Percentiles rank a stretch among this genome's conserved stretches.
phyloP scores from a whole-genome alignment of 2,113 vertebrate genomes.

The Phalacrocorax aristotelis region DNA sequence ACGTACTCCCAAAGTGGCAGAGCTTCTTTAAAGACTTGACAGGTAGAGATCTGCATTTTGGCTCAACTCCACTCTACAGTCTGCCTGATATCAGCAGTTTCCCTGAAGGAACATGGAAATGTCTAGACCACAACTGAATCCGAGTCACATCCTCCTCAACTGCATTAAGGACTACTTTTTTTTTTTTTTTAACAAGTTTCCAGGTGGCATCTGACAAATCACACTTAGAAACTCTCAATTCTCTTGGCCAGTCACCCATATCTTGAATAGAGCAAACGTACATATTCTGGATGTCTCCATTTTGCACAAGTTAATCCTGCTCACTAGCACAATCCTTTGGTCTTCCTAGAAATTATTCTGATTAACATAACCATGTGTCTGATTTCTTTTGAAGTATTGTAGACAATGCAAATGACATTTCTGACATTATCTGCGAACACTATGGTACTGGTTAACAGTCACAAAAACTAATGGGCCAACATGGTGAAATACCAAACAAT shows the following conservation, averaged over 20 bases:
- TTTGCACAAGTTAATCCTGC: not conserved
- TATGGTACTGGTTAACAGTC: not conserved
- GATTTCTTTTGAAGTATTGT: not conserved
- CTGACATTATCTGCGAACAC: not conserved
- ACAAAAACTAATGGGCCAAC: not conserved
- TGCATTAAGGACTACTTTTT: not conserved
- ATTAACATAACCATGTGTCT: not conserved
- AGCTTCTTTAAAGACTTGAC: not conserved
- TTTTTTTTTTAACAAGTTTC: not conserved
- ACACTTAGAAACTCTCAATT: rapidly evolving
- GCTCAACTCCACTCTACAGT: not conserved
- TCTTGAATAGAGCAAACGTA: not conserved
- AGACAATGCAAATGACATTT: not conserved
- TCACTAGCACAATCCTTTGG: not conserved
- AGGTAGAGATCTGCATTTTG: not conserved
- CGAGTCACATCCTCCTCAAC: not conserved
- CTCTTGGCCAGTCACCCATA: not conserved
- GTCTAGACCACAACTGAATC: not conserved
- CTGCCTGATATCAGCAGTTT: not conserved
- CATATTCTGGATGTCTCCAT: not conserved
- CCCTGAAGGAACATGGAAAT: not conserved
- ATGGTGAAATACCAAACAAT: not conserved
- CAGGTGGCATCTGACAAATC: not conserved
- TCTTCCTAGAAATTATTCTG: not conserved
- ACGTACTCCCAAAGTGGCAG: not conserved